A percentile compares a stretch with the other conserved stretches of the same genome.
phyloP scores from a whole-genome alignment of 2,888 invertebrate species.

The Eupelmus urozonus region DNA sequence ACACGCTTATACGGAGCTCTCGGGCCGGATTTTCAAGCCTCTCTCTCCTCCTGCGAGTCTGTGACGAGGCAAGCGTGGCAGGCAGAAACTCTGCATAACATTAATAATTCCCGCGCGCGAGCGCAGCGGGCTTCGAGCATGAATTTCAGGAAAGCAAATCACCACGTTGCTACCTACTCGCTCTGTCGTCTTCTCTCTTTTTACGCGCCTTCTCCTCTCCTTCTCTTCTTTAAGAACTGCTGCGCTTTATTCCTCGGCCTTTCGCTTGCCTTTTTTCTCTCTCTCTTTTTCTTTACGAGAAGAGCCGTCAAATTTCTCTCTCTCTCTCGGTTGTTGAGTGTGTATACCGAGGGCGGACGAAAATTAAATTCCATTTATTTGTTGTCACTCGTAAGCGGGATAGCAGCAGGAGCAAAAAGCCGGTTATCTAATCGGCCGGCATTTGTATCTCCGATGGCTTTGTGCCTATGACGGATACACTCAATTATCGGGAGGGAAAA shows the following conservation, averaged over 20 bases:
- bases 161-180: slow-evolving; percentile 59
- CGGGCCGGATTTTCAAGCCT: slow-evolving; percentile 67
- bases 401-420: neutral
- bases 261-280: slow-evolving; percentile 23
- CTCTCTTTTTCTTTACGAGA: neutral
- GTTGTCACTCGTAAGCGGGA: slow-evolving; percentile 49
- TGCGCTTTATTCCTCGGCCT: slow-evolving; percentile 14
- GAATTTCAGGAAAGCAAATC: slow-evolving; percentile 64
- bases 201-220: neutral
- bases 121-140: slow-evolving; percentile 62
- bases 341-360: slow-evolving; percentile 27
- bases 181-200: slow-evolving; percentile 20
- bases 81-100: slow-evolving; percentile 73
- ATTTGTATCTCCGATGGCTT: slow-evolving; percentile 47
- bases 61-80: slow-evolving; percentile 67
- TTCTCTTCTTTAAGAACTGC: neutral
- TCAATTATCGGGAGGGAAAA: slow-evolving; percentile 49
- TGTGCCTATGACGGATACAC: slow-evolving; percentile 44
- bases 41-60: slow-evolving; percentile 40
- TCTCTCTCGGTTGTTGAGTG: neutral
- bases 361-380: slow-evolving; percentile 60
- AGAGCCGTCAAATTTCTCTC: slow-evolving; percentile 51
- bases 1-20: slow-evolving; percentile 69
- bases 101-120: slow-evolving; percentile 69
- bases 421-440: slow-evolving; percentile 50